A percentile compares a stretch with the other conserved stretches of the same genome.
Evolutionary conservation across 1,140 invertebrate genomes (phyloP).

Genomic region (Tetramorium alpestre): DNA sequence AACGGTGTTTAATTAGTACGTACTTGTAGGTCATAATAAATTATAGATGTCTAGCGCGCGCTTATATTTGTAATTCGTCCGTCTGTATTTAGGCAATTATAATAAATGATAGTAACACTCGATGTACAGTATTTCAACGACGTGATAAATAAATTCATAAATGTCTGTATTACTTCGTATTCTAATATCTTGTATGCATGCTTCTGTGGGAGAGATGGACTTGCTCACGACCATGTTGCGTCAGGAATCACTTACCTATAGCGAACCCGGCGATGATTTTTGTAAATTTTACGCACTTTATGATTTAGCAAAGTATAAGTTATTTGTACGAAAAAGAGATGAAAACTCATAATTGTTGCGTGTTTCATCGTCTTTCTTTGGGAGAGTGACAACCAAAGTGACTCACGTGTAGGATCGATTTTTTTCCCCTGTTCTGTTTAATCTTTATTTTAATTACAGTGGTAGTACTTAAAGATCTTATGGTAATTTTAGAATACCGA

Average conservation of each 20-base stretch:
- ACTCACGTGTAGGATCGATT: slow-evolving; percentile 1
- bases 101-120: slow-evolving; percentile 58
- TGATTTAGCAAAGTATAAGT: background rate
- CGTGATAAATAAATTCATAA: slow-evolving; percentile 81
- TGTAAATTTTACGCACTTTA: background rate
- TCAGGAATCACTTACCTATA: slow-evolving; percentile 2
- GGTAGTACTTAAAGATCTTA: slow-evolving; percentile 55
- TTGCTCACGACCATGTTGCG: background rate
- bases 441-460: slow-evolving; percentile 53
- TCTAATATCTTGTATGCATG: background rate
- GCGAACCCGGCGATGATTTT: background rate
- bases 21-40: slow-evolving; percentile 60
- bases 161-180: slow-evolving; percentile 1
- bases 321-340: background rate
- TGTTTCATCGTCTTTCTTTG: background rate
- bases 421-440: slow-evolving; percentile 39
- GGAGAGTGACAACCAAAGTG: slow-evolving; percentile 41
- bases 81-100: slow-evolving; percentile 78
- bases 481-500: slow-evolving; percentile 54
- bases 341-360: background rate
- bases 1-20: slow-evolving; percentile 52
- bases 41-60: slow-evolving; percentile 64
- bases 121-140: slow-evolving; percentile 84
- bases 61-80: slow-evolving; percentile 73
- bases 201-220: no score